Base-by-base conservation (phyloP, 2,113 vertebrate genomes). In the Noctilio leporinus region DNA sequence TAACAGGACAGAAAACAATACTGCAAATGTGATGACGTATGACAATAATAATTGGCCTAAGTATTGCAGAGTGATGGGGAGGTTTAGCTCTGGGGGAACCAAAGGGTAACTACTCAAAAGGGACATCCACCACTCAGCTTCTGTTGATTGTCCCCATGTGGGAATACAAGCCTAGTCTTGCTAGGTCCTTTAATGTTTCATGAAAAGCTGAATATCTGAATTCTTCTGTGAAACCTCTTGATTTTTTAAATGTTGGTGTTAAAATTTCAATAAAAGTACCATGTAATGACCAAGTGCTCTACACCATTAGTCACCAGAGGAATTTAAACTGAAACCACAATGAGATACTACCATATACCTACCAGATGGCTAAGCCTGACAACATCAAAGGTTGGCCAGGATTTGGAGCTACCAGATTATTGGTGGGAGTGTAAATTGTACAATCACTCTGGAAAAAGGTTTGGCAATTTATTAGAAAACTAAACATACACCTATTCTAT, bases 291-390 rank as follows among this genome's bases (percentile, higher is more conserved):
- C 94, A 87, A 59, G 15, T 64, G 22, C 49, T 82, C 38, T 73
- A 24, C 2, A 85, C 77, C 26, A 88, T 69, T 77, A 67, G 20
- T 88, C 35, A 89, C 33, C 10, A 49, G 51, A 47, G 62, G 3
- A 94, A 62, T 45, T 19, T 24, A 77, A 93, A 86, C 51, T 55
- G 55, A 93, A 95, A 93, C 55, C 75, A 95, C 17, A 64, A 30
- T 49, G n/a, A 53, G 38, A 70, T 72, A 33, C 20, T 33, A 35
- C 28, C 72, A 30, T 35, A 78, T 0, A 78, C 22, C 22, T n/a
- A 84, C 24, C 16, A 85, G 57, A n/a, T n/a, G 43, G 62, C 62
- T 65, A 75, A 94, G 49, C 59, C 22, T 65, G 57, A 89, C 69
- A 70, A 49, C 26, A 92, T 70, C 69, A 80, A 95, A 91, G n/a